Evolutionary conservation across 2,113 vertebrate genomes (phyloP), one percentile per base, ranked within the genome.

Genomic region (Phoxinus phoxinus): DNA sequence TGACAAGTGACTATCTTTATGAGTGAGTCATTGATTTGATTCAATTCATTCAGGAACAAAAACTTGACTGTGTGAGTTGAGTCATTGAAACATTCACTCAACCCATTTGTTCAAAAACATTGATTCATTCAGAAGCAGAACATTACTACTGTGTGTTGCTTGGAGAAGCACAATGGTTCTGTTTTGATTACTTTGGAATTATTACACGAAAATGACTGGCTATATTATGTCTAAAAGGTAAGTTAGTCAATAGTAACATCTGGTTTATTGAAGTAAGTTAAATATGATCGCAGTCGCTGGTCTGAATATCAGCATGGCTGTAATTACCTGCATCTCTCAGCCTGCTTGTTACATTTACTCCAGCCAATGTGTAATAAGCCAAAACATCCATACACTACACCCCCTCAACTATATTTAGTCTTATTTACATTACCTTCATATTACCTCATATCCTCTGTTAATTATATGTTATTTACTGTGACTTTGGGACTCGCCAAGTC

Each of bases 391-490:
- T 37, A 37, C 19, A 2, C 35, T 69, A 32, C 32, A 37, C 19
- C 3, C 4, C 35, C 37, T 44, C 41, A 46, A 8, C 72, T 6
- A 17, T 46, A 74, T 27, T 74, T 27, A 44, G 7, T 48, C 5
- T 27, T 6, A 13, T 74, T 74, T 53, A 32, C 46, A 21, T 76
- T 48, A 15, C 46, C 3, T 72, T 72, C 21, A 44, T 44, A 73
- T 46, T 73, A 46, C 71, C 71, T 73, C 41, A 73, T 51, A 76
- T 76, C 46, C 27, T 76, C 74, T 21, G 25, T 51, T 53, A 76
- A 21, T 44, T 53, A 59, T 11, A 37, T n/a, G 15, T 37, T 41
- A 5, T 76, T 53, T 32, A 12, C 5, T 53, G 4, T 53, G 32
- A 71, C 21, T 51, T 53, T 53, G 9, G 65, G 46, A 53, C 46